Evolutionary conservation across 37 sponge, comb jelly and placozoan species (phyloP).

Genomic region (Amphimedon queenslandica): DNA sequence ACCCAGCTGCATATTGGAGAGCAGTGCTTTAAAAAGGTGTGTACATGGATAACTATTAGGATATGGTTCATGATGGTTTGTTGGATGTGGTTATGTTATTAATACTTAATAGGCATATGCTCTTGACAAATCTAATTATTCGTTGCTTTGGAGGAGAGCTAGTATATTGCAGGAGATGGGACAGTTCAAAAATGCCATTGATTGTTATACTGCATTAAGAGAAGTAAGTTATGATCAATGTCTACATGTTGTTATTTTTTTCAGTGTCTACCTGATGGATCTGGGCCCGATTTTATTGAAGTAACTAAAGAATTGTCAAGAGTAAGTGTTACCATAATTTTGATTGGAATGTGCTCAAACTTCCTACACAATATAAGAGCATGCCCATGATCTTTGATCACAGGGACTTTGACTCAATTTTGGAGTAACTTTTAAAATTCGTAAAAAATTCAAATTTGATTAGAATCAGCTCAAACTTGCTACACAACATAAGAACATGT

Average conservation of each 20-base stretch:
- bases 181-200: constrained; percentile 55
- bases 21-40: constrained; percentile 61
- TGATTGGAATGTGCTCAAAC: no score
- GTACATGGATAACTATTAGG: background rate
- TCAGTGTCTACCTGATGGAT: constrained; percentile 32
- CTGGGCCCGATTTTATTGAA: constrained; percentile 31
- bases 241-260: background rate
- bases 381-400: no score
- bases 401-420: no score
- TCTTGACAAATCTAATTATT: constrained; percentile 26
- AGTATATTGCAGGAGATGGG: constrained; percentile 24
- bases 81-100: no score
- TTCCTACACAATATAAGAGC: no score
- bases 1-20: constrained; percentile 35
- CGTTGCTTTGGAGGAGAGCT: constrained; percentile 60
- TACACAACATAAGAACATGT: no score
- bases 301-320: constrained; percentile 61
- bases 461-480: no score
- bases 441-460: no score
- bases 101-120: constrained; percentile 42
- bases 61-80: background rate
- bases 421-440: no score
- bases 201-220: constrained; percentile 33
- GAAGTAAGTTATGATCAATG: background rate
- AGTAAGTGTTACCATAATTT: constrained; percentile 18